These are phyloP conservation scores for Limnephilus rhombicus DNA, from an alignment of 2,888 invertebrate genomes.

Conservation along the genomic window DNA sequence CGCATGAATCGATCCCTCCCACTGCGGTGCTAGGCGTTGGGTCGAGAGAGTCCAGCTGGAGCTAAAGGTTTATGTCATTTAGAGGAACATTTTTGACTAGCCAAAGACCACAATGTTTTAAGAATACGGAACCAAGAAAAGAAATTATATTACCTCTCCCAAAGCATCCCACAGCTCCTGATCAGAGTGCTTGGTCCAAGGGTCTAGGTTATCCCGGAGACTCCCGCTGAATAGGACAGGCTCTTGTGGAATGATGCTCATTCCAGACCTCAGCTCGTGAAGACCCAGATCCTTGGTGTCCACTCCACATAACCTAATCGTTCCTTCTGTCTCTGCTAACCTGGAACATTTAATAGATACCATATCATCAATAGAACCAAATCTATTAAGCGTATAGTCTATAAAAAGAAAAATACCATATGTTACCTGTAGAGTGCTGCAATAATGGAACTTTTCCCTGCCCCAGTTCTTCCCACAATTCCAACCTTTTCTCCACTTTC, in stretches of 20 bases:
- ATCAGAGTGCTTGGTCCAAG: conserved; percentile 82
- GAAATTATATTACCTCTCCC: conserved; percentile 77
- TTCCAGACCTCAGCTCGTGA: conserved; percentile 76
- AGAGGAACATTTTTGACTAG: background rate
- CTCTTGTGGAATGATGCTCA: conserved; percentile 83
- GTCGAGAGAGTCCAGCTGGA: no score
- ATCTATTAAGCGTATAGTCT: background rate
- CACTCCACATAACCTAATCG: conserved; percentile 75
- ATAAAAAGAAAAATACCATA: background rate
- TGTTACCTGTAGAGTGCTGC: conserved; percentile 83
- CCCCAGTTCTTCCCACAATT: conserved; percentile 90
- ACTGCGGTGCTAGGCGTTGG: no score
- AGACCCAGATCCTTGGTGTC: conserved; percentile 74
- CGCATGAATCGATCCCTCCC: no score
- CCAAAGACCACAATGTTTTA: background rate
- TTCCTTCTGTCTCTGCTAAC: conserved; percentile 73
- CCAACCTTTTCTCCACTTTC: conserved; percentile 81
- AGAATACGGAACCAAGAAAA: background rate
- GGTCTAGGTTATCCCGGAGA: conserved; percentile 87
- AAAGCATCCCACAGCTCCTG: conserved; percentile 83
- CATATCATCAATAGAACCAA: background rate
- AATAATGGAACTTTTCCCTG: conserved; percentile 88
- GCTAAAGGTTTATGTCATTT: background rate
- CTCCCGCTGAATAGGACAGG: conserved; percentile 88
- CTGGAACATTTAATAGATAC: conserved; percentile 69